Evolutionary conservation across 2,113 vertebrate genomes (phyloP), one percentile per base, ranked within the genome.

Genomic region (Catagonus wagneri): DNA sequence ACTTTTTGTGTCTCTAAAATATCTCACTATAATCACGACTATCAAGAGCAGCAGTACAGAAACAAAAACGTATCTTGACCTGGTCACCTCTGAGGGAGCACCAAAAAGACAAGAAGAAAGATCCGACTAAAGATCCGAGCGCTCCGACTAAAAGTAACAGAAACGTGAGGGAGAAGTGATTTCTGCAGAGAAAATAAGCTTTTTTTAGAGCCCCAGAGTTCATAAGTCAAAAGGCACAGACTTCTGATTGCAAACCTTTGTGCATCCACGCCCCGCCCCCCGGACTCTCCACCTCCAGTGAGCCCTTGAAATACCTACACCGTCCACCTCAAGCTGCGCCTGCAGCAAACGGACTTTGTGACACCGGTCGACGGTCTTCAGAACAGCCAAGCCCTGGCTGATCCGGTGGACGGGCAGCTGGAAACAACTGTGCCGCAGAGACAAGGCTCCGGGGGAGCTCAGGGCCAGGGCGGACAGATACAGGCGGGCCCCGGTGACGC

Each of bases 401-500:
- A 69, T 58, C 34, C 32, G 19, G 58, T 1, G 34, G 12, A 66
- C 29, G 34, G 12, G 56, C 29, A 50, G 12, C 10, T 19, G 7
- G 11, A 3, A 44, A 17, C 9, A 25, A 61, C 44, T 25, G 9
- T 4, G 12, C 52, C 34, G 0, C 6, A 1, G 20, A 32, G 2
- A 72, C 1, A 27, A 39, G 34, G 16, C 19, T 27, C 19, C 34
- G 29, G 84, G 14, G 13, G 17, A 32, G 34, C 39, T 3, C 25
- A 58, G 66, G 20, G 34, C 36, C 12, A 10, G 34, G 68, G 11
- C 7, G 29, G 44, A 44, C 44, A 44, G 44, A 44, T 44, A 44
- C 44, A 44, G 8, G 44, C 19, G 7, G 50, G 36, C 71, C 60
- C 63, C 22, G 17, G 44, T 6, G 14, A 54, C 13, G 11, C 20